Evolutionary conservation across 2,113 vertebrate genomes (phyloP), one percentile per base, ranked within the genome.

Genomic region (Smithornis capensis): DNA sequence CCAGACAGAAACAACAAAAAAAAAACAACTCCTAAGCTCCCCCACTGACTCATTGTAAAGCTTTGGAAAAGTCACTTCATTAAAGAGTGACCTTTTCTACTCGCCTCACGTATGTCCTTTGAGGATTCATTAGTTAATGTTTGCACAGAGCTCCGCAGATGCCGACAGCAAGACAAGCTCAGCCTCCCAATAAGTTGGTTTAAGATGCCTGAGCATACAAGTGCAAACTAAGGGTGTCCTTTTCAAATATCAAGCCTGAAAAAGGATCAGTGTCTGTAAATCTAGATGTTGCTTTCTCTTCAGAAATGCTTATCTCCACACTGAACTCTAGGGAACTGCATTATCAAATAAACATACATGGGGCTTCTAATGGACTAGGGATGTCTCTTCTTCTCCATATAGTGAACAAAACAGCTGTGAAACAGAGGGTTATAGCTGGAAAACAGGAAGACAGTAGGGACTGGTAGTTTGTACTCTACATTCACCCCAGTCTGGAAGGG

Each of bases 101-200:
- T 56, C 33, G 8, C 91, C 81, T 83, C 91, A 88, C 9, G 2
- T 56, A 64, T 3, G 14, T 78, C 93, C 87, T 96, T 65, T 84
- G 92, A 96, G 93, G 93, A 95, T 95, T 96, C 88, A 94, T 94
- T 95, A 96, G 90, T 92, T 95, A 94, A 95, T 92, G 74, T 92
- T 95, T 95, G 91, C 90, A 87, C 84, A 91, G 45, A 47, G 68
- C 82, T 86, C n/a, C 12, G 0, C 60, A 92, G 83, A 73, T 50
- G 75, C 73, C 47, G 62, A 89, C 89, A 89, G 83, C 45, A 70
- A 86, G 35, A 40, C 96, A 85, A 68, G 90, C 76, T 96, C 90
- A 93, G 91, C 94, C 85, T 97, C 71, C 82, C 88, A 88, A 19
- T 86, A 95, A 92, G 90, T 63, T 84, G 91, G 89, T 94, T 95